A percentile compares a stretch with the other conserved stretches of the same genome.
phyloP scores from a whole-genome alignment of 1,140 invertebrate species.

The Hydropsyche tenuis region DNA sequence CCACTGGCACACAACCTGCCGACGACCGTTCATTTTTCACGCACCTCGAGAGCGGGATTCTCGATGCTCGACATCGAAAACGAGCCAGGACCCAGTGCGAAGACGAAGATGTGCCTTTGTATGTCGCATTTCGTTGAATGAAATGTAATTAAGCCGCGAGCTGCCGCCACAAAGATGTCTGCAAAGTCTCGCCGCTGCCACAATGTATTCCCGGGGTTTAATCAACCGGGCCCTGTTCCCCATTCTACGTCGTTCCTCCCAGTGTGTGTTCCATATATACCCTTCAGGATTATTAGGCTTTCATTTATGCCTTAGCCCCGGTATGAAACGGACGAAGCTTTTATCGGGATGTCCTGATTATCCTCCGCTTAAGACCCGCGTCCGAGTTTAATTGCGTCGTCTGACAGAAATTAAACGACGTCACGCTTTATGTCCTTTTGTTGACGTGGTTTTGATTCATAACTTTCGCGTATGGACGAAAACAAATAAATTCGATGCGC shows the following conservation, averaged over 20 bases:
- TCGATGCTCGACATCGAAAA: too few species aligned
- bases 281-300: slow-evolving; percentile 29
- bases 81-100: too few species aligned
- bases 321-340: slow-evolving; percentile 2
- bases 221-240: slow-evolving; percentile 29
- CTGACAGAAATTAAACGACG: too few species aligned
- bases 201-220: slow-evolving; percentile 35
- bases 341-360: slow-evolving; percentile 35
- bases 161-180: slow-evolving; percentile 32
- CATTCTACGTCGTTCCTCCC: background rate
- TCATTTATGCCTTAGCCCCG: slow-evolving; percentile 10
- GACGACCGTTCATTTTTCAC: too few species aligned
- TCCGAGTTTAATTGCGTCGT: slow-evolving; percentile 27
- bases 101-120: background rate
- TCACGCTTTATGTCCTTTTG: too few species aligned
- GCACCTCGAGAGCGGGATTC: too few species aligned
- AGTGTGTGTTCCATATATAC: too few species aligned
- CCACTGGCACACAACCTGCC: too few species aligned
- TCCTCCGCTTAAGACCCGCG: background rate
- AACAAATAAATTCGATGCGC: too few species aligned
- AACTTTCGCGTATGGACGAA: too few species aligned
- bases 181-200: slow-evolving; percentile 19
- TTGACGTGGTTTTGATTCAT: too few species aligned
- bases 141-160: slow-evolving; percentile 32
- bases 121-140: background rate